Evolutionary conservation across 2,113 vertebrate genomes (phyloP).

Genomic region (Tupaia chinensis): DNA sequence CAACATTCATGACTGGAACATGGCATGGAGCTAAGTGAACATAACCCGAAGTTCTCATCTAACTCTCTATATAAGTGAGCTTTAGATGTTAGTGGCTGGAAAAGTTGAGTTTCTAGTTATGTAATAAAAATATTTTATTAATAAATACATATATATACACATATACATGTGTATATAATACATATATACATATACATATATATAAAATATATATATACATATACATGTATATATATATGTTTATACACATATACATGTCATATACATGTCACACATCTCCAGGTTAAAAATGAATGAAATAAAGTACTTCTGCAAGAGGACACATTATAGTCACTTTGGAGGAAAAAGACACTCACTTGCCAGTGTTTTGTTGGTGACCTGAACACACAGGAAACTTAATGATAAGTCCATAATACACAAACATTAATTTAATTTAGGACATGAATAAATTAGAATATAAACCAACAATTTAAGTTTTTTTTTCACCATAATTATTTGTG

Average conservation of each 20-base stretch:
- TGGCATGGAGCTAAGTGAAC: background rate
- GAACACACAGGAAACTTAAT: conserved; percentile 18
- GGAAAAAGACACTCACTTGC: background rate
- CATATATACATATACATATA: background rate
- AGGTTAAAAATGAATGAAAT: conserved; percentile 4
- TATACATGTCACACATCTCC: background rate
- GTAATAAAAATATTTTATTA: conserved; percentile 25
- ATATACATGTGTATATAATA: background rate
- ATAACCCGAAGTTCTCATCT: background rate
- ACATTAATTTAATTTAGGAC: background rate
- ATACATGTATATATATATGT: background rate
- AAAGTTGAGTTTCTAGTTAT: conserved; percentile 1
- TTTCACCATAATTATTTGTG: conserved; percentile 1
- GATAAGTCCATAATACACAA: background rate
- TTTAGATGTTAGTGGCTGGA: background rate
- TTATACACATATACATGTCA: background rate
- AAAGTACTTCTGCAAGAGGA: background rate
- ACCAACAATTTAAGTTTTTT: background rate
- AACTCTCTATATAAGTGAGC: background rate
- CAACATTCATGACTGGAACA: background rate
- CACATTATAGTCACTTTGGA: background rate
- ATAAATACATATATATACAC: background rate
- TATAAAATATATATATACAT: background rate
- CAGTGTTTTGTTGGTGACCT: background rate
- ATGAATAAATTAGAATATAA: background rate